Conservation (phyloP, 2,888 invertebrate genomes). For the Melinaea menophilus region DNA sequence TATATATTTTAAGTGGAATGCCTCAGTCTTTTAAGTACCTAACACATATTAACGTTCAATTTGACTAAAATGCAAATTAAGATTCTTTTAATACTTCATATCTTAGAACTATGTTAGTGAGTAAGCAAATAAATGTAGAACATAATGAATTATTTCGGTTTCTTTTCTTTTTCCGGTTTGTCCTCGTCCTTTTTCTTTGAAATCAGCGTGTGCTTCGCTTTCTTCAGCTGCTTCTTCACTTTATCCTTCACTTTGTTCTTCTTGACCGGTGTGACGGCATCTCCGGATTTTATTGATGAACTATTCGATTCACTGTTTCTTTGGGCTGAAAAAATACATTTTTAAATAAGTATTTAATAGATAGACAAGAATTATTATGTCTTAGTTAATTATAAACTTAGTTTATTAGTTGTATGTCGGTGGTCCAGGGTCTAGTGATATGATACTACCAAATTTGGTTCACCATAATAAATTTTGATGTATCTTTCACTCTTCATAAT, state of each 20-base stretch:
- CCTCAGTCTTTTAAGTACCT: slow-evolving; percentile 70
- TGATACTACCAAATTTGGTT: too few species aligned
- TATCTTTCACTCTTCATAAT: too few species aligned
- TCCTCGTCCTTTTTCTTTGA: slow-evolving; percentile 68
- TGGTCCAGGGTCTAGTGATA: too few species aligned
- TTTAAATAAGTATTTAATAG: too few species aligned
- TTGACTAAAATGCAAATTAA: slow-evolving; percentile 7
- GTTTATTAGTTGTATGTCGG: too few species aligned
- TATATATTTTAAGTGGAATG: slow-evolving; percentile 54
- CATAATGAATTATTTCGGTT: slow-evolving; percentile 45
- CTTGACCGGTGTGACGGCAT: slow-evolving; percentile 57
- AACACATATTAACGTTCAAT: slow-evolving; percentile 20
- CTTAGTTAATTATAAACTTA: too few species aligned
- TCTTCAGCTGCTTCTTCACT: slow-evolving; percentile 71
- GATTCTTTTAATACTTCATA: slow-evolving; percentile 13
- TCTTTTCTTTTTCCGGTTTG: slow-evolving; percentile 59
- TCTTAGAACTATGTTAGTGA: slow-evolving; percentile 22
- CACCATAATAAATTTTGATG: too few species aligned
- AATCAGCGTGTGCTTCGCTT: slow-evolving; percentile 66
- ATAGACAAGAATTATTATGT: too few species aligned
- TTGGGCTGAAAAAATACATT: slow-evolving; percentile 56
- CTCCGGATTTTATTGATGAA: slow-evolving; percentile 66
- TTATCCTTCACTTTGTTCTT: slow-evolving; percentile 73
- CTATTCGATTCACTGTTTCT: slow-evolving; percentile 68
- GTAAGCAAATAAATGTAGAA: slow-evolving; percentile 17